These are phyloP conservation scores for Eumerus sabulonum DNA, from an alignment of 2,888 invertebrate species.

Conservation along the genomic window DNA sequence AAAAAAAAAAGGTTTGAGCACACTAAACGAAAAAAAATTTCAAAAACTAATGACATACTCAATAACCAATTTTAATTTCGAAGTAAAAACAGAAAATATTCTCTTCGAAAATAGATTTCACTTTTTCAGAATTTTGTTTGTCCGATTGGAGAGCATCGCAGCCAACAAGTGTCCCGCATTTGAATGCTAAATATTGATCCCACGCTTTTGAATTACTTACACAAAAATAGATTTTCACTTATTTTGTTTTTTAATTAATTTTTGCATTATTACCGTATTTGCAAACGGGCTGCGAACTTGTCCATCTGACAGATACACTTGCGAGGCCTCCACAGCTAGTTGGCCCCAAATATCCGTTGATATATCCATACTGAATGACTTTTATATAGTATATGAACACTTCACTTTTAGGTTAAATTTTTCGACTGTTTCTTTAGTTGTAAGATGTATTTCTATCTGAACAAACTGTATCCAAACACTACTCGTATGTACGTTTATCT, in stretches of 20 bases:
- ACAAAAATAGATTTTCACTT: no score
- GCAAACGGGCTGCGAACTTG: slow-evolving; percentile 90
- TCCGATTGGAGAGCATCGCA: background rate
- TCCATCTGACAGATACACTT: slow-evolving; percentile 90
- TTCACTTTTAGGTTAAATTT: slow-evolving; percentile 28
- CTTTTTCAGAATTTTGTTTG: no score
- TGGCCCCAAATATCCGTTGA: slow-evolving; percentile 93
- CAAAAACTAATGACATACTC: no score
- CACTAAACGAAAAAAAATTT: no score
- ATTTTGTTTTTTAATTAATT: background rate
- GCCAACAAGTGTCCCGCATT: slow-evolving; percentile 25
- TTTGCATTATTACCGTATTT: slow-evolving; percentile 85
- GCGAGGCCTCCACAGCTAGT: slow-evolving; percentile 91
- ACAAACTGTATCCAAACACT: no score
- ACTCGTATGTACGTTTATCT: no score
- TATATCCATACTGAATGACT: slow-evolving; percentile 82
- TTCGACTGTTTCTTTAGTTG: background rate
- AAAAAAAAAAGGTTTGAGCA: no score
- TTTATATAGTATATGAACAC: slow-evolving; percentile 33
- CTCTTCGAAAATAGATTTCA: no score
- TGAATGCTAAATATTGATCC: background rate
- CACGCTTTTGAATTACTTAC: background rate
- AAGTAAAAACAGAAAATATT: no score
- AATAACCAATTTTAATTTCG: no score
- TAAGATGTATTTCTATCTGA: no score